Conservation (phyloP, 2,797 vertebrate genomes). For the Balearica regulorum region DNA sequence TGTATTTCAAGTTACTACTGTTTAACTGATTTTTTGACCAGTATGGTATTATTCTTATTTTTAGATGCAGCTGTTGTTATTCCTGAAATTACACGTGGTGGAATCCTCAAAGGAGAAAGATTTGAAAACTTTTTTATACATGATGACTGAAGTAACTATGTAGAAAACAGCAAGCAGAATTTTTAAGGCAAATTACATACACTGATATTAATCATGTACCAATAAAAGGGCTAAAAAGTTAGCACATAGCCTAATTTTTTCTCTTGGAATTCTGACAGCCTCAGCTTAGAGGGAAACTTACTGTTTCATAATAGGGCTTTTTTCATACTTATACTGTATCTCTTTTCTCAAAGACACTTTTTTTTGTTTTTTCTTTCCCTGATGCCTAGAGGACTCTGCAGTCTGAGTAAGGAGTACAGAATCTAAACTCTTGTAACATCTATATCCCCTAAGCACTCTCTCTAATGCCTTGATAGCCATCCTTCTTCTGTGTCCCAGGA, state of each 20-base stretch:
- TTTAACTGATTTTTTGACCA: background rate
- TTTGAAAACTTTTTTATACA: background rate
- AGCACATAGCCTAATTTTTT: background rate
- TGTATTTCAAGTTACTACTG: background rate
- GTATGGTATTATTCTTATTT: background rate
- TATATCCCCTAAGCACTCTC: background rate
- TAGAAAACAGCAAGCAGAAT: background rate
- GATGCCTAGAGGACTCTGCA: background rate
- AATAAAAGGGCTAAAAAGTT: background rate
- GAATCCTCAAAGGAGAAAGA: background rate
- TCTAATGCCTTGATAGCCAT: background rate
- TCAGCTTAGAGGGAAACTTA: background rate
- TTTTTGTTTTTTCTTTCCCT: background rate
- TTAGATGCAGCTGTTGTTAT: background rate
- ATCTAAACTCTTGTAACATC: background rate
- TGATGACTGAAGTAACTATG: background rate
- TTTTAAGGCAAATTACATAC: background rate
- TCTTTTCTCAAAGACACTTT: background rate
- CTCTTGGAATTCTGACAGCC: background rate
- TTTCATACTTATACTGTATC: background rate
- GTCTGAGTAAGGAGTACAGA: background rate
- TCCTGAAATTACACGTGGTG: background rate
- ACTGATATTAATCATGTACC: background rate
- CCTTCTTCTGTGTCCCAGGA: background rate
- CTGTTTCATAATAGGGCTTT: background rate